Base-by-base conservation (phyloP, 2,797 vertebrate species). In the Argyrosomus regius region DNA sequence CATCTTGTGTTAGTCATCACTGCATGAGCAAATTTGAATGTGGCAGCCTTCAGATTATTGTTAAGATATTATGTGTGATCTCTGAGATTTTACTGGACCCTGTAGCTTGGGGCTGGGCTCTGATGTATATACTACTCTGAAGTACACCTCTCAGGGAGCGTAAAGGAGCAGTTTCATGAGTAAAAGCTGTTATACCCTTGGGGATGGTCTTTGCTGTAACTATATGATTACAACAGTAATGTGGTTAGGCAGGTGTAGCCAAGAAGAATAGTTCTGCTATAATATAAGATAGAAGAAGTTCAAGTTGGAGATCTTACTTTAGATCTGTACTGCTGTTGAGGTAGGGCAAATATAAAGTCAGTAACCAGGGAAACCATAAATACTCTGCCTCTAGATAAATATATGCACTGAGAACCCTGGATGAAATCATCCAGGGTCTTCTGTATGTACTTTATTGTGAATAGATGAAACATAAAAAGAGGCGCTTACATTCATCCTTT, bases 351-450 rank as follows among this genome's bases (percentile, higher is more conserved):
- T 26, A 59, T 16, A 11, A 67, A 72, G 35, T 69, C 59, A 61
- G 43, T 59, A 77, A 56, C 49, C 49, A 78, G 53, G 63, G 50
- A 86, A 65, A 70, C 18, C 48, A 53, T 61, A 12, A 63, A 78
- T 18, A 31, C 5, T 61, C 5, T 61, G 72, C 24, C 24, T 69
- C 22, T 64, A 12, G 1, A 69, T 64, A 18, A 17, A 60, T 13
- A 14, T 35, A 65, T 49, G 6, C n/a, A 71, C 26, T 53, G 3
- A 69, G 43, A 84, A 41, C 4, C 26, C 22, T 22, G 22, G 70
- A 61, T 68, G 31, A 63, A 71, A 62, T 48, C 9, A 70, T 31
- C 22, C 10, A 72, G 13, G 41, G 20, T 66, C 3, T 50, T 73
- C 45, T 57, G 49, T 41, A 48, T 61, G 17, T 39, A 41, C 2